Percentiles rank a stretch among this genome's conserved stretches.
Evolutionary conservation across 1,140 invertebrate species (phyloP).

Genomic region (Atta cephalotes): DNA sequence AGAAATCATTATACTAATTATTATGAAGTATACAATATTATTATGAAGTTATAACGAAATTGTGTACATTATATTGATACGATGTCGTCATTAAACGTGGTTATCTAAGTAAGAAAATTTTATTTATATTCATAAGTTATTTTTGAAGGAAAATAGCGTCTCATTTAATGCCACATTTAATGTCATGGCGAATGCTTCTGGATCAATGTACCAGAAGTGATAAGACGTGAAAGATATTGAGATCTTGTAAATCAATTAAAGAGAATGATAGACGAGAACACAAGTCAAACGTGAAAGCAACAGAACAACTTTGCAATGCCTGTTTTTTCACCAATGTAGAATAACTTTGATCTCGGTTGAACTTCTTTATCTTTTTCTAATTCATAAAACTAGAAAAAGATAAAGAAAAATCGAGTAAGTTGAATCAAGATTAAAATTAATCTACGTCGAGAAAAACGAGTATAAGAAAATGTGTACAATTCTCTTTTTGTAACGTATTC

Average conservation of each 20-base stretch:
- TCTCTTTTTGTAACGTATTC: background rate
- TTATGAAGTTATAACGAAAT: background rate
- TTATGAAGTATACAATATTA: background rate
- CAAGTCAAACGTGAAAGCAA: background rate
- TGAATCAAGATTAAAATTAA: no score
- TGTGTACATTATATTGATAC: background rate
- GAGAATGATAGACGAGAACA: background rate
- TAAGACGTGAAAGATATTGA: conserved; percentile 25
- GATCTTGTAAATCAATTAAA: conserved; percentile 7
- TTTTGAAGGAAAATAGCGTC: background rate
- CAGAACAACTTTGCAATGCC: no score
- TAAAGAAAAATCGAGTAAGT: no score
- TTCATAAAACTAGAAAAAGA: no score
- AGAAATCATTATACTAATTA: background rate
- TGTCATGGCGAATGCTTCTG: background rate
- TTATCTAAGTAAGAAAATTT: background rate
- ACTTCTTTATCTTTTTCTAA: no score
- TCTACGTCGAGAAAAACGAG: no score
- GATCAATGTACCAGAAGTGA: conserved; percentile 36
- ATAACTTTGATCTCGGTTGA: no score
- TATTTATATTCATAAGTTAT: background rate
- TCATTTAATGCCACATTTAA: background rate
- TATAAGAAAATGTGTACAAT: background rate
- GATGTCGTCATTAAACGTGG: background rate
- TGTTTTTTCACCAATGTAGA: no score